Percentiles rank a stretch among this genome's conserved stretches.
Evolutionary conservation across 2,113 vertebrate genomes (phyloP).

Genomic region (Corynorhinus townsendii): DNA sequence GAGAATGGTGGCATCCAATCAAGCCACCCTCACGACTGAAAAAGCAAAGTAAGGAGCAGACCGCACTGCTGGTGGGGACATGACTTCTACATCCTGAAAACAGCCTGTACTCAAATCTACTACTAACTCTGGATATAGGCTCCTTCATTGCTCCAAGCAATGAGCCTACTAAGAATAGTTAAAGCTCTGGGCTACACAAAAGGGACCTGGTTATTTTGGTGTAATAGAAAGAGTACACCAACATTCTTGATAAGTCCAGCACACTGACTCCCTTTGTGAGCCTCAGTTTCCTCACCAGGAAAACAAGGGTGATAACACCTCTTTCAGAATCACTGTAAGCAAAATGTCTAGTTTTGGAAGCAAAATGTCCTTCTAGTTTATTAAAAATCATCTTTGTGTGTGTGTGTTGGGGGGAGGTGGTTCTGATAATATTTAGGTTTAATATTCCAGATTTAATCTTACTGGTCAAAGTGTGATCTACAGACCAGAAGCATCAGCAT

Average conservation of each 20-base stretch:
- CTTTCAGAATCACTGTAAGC: background rate
- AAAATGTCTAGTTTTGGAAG: background rate
- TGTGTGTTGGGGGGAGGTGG: background rate
- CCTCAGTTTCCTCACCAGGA: background rate
- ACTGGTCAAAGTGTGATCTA: background rate
- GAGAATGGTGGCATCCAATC: background rate
- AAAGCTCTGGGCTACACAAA: background rate
- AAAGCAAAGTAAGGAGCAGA: background rate
- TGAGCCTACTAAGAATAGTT: background rate
- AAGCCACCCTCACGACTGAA: background rate
- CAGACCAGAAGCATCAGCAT: background rate
- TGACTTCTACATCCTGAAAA: background rate
- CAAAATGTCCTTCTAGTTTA: background rate
- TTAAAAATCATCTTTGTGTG: background rate
- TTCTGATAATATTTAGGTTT: background rate
- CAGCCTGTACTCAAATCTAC: background rate
- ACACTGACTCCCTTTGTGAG: background rate
- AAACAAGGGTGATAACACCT: background rate
- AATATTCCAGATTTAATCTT: conserved; percentile 23
- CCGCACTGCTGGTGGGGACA: background rate
- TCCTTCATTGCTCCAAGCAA: background rate
- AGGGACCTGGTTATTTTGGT: background rate
- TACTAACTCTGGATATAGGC: background rate
- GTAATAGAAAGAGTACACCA: background rate
- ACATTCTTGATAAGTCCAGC: background rate